Evolutionary conservation across 1,140 invertebrate species (phyloP), one percentile per base, ranked within the genome.

Genomic region (Ridgeia piscesae): DNA sequence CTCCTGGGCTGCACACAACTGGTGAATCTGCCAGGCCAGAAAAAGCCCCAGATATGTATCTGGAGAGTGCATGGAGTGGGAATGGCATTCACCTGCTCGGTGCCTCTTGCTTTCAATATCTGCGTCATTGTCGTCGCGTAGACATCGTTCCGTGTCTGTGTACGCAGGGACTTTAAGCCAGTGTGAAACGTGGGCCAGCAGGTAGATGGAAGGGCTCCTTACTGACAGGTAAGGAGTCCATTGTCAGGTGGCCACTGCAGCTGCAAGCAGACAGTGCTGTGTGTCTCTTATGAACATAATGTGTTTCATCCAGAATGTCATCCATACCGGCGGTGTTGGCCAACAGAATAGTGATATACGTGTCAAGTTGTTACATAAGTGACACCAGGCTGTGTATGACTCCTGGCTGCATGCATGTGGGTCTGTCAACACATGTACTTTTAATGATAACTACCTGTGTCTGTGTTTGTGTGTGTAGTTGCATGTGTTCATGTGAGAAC

Each of bases 101-200:
- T 77, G 58, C 58, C 58, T 77, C 58, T 77, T 77, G 58, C 58
- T 77, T 77, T 77, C 58, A 77, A 77, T 77, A 31, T 77, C 58
- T 77, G 58, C 58, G 58, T 77, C 4, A 21, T 31, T 21, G 58
- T 77, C 2, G 58, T 77, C 2, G 58, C 58, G 0, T 77, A 17
- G 58, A 6, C 58, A 77, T 77, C 58, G 58, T 77, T 77, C 2
- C 58, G 58, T 21, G 11, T 77, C 58, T 21, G 8, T 77, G 58
- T 31, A 21, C 42, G 58, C 58, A 77, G 17, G 2, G 58, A 21
- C 42, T 77, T 77, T 77, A 77, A 77, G 58, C 17, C 58, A 77
- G 58, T 77, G 58, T 21, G 17, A 77, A 77, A 77, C 58, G 27
- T 31, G 58, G 58, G 58, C 4, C 11, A 77, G 58, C 27, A 77